Evolutionary conservation across 2,113 vertebrate genomes (phyloP), one percentile per base, ranked within the genome.

Genomic region (Scomber japonicus): DNA sequence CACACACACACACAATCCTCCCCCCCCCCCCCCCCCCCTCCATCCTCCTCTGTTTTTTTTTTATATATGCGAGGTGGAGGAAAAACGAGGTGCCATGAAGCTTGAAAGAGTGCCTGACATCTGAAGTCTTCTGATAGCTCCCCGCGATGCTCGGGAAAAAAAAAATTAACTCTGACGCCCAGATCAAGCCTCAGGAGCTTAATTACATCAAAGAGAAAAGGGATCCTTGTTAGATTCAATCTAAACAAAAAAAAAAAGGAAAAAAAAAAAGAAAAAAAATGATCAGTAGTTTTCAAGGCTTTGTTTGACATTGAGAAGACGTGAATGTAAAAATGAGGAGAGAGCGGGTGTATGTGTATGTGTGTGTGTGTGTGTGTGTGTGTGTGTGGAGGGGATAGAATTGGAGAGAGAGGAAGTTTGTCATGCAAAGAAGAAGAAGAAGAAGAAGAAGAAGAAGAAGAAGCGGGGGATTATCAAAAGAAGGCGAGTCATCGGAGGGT

Each of bases 131-230:
- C 90, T 82, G 87, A 94, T 92, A 95, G 92, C 94, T 94, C 94
- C 95, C 91, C 76, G 56, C 76, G 62, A 93, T 55, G 82, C 86
- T 91, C 49, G 83, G 88, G 81, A 92, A 88, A 91, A 90, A 27
- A 27, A 91, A 96, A 94, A 95, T 96, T 95, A 96, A 91, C 92
- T 95, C 93, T 92, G 94, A 95, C 95, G 94, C 90, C 93, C 92
- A 94, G 93, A 94, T 91, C 91, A 94, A 94, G 93, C 94, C 96
- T 95, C 94, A 87, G 89, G 95, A 96, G 96, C 92, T 95, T 97
- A 97, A 98, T 97, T 98, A 96, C 95, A 96, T 96, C 95, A 96
- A 96, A 96, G 95, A 96, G 92, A 86, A 92, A 92, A 90, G 90
- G 90, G 94, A 94, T 94, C 95, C 95, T 96, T 96, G 95, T 96